phyloP scores from a whole-genome alignment of 2,113 vertebrate genomes.

The Takifugu bimaculatus region DNA sequence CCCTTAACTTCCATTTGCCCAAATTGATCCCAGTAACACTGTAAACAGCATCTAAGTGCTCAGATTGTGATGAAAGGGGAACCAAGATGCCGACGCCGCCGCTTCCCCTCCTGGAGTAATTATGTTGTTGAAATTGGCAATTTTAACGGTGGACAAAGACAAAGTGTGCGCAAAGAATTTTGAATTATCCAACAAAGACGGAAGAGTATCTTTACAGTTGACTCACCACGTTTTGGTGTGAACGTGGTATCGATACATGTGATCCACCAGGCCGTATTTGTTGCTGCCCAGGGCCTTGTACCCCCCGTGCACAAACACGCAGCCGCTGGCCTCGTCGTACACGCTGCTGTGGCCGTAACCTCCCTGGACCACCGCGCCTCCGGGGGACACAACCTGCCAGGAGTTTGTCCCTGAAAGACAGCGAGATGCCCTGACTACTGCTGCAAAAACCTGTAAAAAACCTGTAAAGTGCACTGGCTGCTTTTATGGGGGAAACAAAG shows the following conservation, averaged over 20 bases:
- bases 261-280: constrained; percentile 88
- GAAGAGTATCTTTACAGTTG: too few species aligned
- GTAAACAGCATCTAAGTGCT: too few species aligned
- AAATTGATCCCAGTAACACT: too few species aligned
- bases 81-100: too few species aligned
- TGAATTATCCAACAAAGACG: too few species aligned
- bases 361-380: constrained; percentile 85
- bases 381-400: constrained; percentile 78
- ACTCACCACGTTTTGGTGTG: constrained; percentile 82
- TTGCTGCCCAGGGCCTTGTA: constrained; percentile 88
- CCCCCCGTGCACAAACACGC: constrained; percentile 85
- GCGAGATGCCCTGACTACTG: constrained; percentile 3
- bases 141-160: too few species aligned
- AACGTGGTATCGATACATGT: constrained; percentile 84
- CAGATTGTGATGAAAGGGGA: too few species aligned
- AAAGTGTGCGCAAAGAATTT: too few species aligned
- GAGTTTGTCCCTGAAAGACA: constrained; percentile 73
- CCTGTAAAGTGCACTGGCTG: neutral
- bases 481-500: too few species aligned
- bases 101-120: too few species aligned
- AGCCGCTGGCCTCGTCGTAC: constrained; percentile 76
- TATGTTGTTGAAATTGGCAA: too few species aligned
- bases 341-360: constrained; percentile 90
- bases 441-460: neutral
- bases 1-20: too few species aligned